These are phyloP conservation scores for Halcyon leucocephala DNA, from an alignment of 2,797 vertebrate genomes.

Conservation along the genomic window DNA sequence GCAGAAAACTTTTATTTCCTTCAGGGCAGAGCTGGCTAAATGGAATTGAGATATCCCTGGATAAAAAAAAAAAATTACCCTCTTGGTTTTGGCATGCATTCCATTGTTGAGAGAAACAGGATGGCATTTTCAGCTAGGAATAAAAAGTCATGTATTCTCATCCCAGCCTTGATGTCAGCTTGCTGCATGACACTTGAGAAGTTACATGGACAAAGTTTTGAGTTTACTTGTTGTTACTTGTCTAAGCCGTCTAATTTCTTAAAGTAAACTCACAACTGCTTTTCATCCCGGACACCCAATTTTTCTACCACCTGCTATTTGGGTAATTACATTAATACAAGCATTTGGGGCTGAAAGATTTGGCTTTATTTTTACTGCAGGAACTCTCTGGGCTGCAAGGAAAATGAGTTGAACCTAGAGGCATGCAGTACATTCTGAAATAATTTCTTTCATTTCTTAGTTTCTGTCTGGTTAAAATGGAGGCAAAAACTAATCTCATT, in stretches of 20 bases:
- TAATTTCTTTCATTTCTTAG: background rate
- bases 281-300: background rate
- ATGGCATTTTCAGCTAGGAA: background rate
- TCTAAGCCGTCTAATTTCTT: background rate
- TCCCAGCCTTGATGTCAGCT: background rate
- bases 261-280: background rate
- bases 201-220: background rate
- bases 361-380: background rate
- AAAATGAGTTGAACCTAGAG: background rate
- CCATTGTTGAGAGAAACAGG: rapidly evolving
- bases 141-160: background rate
- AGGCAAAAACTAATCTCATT: background rate
- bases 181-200: background rate
- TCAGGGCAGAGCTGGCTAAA: background rate
- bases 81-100: background rate
- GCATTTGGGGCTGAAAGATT: rapidly evolving
- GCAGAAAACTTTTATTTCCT: background rate
- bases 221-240: background rate
- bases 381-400: background rate
- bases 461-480: background rate
- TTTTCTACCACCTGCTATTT: background rate
- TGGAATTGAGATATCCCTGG: background rate
- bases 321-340: background rate
- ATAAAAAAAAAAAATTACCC: conserved; percentile 31
- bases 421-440: background rate